Evolutionary conservation across 2,888 invertebrate species (phyloP).

Genomic region (Paralinhomoeus sp.): DNA sequence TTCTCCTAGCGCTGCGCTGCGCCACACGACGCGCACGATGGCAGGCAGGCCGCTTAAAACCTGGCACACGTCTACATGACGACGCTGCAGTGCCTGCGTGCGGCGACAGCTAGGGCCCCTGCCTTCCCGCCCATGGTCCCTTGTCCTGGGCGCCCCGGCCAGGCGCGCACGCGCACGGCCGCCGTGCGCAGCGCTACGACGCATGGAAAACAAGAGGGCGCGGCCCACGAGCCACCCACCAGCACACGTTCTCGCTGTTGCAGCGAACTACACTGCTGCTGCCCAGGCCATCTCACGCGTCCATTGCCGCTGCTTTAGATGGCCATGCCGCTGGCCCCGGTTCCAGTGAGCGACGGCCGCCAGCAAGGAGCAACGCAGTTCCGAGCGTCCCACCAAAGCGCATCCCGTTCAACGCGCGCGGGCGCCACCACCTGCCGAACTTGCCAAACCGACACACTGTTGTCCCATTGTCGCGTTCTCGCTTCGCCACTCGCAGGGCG

Average conservation of each 20-base stretch:
- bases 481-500: too few relatives aligned
- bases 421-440: too few relatives aligned
- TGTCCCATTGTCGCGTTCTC: too few relatives aligned
- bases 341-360: constrained; percentile 3
- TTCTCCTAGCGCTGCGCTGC: too few relatives aligned
- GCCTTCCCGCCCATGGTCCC: neutral
- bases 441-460: too few relatives aligned
- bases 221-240: too few relatives aligned
- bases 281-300: constrained; percentile 52
- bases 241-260: too few relatives aligned
- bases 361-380: too few relatives aligned
- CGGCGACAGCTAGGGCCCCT: constrained; percentile 47
- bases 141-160: neutral
- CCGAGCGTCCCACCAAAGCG: too few relatives aligned
- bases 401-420: too few relatives aligned
- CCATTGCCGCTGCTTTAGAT: constrained; percentile 27
- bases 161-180: constrained; percentile 1
- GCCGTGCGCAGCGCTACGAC: constrained; percentile 49
- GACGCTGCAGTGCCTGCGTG: constrained; percentile 77
- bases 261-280: too few relatives aligned
- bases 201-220: constrained; percentile 42
- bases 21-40: too few relatives aligned
- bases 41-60: constrained; percentile 60
- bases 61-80: constrained; percentile 96
- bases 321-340: constrained; percentile 55